Evolutionary conservation across 2,113 vertebrate species (phyloP).

Genomic region (Oncorhynchus masou): DNA sequence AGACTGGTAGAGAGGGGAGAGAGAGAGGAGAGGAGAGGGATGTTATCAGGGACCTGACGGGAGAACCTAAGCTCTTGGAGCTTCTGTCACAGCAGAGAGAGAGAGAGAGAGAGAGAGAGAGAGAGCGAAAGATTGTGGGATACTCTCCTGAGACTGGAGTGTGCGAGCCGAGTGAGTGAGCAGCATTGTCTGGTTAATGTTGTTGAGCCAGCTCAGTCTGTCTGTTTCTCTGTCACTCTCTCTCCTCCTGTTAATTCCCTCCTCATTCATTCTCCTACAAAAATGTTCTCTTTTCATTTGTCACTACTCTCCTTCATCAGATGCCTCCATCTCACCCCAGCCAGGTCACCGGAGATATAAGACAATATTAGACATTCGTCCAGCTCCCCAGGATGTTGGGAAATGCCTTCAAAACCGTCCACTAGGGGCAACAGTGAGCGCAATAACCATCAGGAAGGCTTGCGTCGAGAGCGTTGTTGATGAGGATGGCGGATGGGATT

Average conservation of each 20-base stretch:
- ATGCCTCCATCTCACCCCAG: no score
- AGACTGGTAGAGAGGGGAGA: neutral
- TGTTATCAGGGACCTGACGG: no score
- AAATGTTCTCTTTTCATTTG: neutral
- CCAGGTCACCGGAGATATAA: no score
- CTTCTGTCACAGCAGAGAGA: neutral
- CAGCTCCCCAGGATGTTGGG: no score
- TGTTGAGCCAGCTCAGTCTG: neutral
- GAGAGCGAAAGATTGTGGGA: neutral
- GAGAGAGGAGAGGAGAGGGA: neutral
- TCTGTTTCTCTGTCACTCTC: neutral
- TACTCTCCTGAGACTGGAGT: neutral
- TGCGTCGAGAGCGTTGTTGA: no score
- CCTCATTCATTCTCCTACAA: no score
- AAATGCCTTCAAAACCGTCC: no score
- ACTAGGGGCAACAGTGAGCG: no score
- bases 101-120: no score
- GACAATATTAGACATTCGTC: no score
- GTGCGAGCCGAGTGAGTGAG: neutral
- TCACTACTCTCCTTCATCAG: neutral
- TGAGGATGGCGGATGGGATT: no score
- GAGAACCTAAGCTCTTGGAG: neutral
- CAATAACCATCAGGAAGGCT: no score
- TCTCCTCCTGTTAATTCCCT: neutral
- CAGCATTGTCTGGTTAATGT: neutral